Percentiles rank a stretch among this genome's conserved stretches.
phyloP scores from a whole-genome alignment of 1,140 invertebrate species.

The Leptopilina clavipes region DNA sequence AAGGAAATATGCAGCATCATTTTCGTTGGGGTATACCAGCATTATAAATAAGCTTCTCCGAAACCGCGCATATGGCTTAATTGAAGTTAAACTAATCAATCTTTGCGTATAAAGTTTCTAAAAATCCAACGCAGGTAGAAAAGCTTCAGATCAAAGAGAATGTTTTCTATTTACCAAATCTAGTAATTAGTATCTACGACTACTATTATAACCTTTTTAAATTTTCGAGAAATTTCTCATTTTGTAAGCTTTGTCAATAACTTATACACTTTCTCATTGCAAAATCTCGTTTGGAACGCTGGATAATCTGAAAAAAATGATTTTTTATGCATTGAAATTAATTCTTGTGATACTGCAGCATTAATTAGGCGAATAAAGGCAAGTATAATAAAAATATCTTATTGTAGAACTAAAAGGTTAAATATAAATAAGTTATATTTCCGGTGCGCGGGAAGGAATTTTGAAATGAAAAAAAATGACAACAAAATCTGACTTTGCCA shows the following conservation, averaged over 20 bases:
- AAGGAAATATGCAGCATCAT: constrained; percentile 36
- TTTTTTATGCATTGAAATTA: no score
- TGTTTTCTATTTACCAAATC: background rate
- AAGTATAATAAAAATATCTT: no score
- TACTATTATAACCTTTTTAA: background rate
- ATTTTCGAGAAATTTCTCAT: background rate
- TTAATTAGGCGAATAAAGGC: no score
- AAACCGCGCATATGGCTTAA: background rate
- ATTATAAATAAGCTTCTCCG: constrained; percentile 6
- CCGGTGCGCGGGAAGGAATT: no score
- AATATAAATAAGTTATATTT: no score
- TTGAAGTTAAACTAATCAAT: background rate
- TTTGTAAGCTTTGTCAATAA: background rate
- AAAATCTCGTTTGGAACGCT: no score
- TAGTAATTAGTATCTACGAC: background rate
- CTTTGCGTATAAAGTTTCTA: background rate
- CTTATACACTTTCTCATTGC: background rate
- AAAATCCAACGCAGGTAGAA: background rate
- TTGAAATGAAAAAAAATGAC: no score
- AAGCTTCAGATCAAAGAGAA: background rate
- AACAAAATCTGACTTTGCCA: no score
- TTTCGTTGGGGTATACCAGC: background rate
- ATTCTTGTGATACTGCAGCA: no score
- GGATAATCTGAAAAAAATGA: no score
- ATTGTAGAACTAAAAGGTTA: no score